Conservation (phyloP, 2,888 invertebrate species). For the Orgyia antiqua region DNA sequence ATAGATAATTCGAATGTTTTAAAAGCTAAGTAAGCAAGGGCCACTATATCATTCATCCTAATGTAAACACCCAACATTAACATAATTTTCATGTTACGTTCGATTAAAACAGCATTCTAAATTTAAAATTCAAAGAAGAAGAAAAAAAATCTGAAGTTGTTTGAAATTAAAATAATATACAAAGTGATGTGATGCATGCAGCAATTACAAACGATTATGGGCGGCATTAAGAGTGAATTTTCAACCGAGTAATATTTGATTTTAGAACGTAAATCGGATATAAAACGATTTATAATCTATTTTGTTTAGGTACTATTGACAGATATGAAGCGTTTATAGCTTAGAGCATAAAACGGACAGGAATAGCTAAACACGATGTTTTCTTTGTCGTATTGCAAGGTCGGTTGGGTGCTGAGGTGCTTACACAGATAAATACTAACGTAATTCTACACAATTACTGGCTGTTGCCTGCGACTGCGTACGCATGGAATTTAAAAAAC, state of each 20-base stretch:
- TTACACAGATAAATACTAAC: too few species aligned
- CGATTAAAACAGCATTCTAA: slow-evolving; percentile 4
- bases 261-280: background rate
- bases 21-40: slow-evolving; percentile 7
- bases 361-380: too few species aligned
- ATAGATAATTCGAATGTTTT: slow-evolving; percentile 6
- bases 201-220: slow-evolving; percentile 2
- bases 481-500: too few species aligned
- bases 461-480: too few species aligned
- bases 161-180: slow-evolving; percentile 13
- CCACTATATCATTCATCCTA: slow-evolving; percentile 11
- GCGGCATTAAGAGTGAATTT: background rate
- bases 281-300: too few species aligned
- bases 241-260: background rate
- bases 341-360: too few species aligned
- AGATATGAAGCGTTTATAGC: too few species aligned
- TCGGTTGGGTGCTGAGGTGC: too few species aligned
- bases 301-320: too few species aligned
- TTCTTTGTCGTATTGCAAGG: too few species aligned
- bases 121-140: slow-evolving; percentile 7
- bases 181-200: background rate
- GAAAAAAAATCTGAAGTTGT: too few species aligned
- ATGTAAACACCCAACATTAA: slow-evolving; percentile 14
- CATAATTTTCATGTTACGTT: slow-evolving; percentile 9
- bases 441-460: too few species aligned